Evolutionary conservation across 1,140 invertebrate species (phyloP).

Genomic region (Babylonia areolata): DNA sequence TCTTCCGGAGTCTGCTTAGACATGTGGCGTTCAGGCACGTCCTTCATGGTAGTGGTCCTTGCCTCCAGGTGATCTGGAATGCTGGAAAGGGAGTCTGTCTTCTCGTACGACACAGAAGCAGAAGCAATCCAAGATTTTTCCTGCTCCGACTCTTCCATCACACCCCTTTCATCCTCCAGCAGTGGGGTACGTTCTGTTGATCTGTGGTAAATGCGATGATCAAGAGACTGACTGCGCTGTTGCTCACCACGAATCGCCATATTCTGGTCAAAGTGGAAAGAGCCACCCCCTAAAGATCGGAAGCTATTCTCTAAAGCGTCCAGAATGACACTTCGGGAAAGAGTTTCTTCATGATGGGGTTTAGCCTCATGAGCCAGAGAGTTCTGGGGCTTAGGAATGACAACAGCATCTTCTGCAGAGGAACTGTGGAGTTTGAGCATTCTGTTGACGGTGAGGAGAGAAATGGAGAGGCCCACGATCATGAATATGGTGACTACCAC

Average conservation of each 20-base stretch:
- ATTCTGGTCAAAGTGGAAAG: not conserved
- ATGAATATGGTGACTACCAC: not conserved
- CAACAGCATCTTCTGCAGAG: not conserved
- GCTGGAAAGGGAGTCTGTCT: not conserved
- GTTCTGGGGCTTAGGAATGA: not conserved
- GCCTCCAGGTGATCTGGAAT: not conserved
- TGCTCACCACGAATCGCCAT: not conserved
- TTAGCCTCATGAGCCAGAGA: not conserved
- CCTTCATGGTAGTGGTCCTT: not conserved
- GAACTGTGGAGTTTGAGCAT: not conserved
- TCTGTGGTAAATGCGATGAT: not conserved
- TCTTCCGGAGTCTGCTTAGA: not conserved
- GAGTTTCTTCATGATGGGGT: not conserved
- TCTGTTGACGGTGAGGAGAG: not conserved
- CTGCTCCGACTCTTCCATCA: not conserved
- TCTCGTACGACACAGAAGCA: not conserved
- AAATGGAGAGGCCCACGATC: not conserved
- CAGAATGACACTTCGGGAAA: not conserved
- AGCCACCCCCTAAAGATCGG: not conserved
- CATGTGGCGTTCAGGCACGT: not conserved
- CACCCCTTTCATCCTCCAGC: not conserved
- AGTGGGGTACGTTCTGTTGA: not conserved
- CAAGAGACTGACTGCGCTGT: not conserved
- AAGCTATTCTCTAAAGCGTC: not conserved
- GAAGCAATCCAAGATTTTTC: not conserved